Conservation (phyloP, 2,888 invertebrate species). For the Plagodis dolabraria region DNA sequence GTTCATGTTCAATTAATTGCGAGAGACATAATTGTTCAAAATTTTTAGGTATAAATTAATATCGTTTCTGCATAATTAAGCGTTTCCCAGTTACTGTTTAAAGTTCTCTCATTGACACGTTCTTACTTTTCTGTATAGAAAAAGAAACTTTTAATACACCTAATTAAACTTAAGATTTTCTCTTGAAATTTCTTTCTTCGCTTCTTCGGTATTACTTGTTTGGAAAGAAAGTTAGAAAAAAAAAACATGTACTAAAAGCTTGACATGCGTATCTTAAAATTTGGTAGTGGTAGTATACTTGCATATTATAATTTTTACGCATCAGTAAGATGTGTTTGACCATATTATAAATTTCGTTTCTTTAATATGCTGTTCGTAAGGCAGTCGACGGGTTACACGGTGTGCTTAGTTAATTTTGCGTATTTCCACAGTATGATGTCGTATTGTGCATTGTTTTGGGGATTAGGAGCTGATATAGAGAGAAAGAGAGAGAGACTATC, state of each 20-base stretch:
- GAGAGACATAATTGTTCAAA: slow-evolving; percentile 1
- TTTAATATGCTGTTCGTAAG: no score
- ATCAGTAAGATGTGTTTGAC: no score
- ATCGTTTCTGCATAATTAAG: slow-evolving; percentile 33
- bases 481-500: no score
- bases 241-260: slow-evolving; percentile 49
- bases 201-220: slow-evolving; percentile 41
- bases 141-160: slow-evolving; percentile 50
- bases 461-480: no score
- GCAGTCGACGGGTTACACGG: no score
- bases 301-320: no score
- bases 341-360: no score
- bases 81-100: slow-evolving; percentile 30
- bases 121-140: slow-evolving; percentile 33
- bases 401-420: no score
- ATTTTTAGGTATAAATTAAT: slow-evolving; percentile 24
- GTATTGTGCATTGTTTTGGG: no score
- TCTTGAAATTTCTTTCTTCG: slow-evolving; percentile 51
- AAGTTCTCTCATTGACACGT: slow-evolving; percentile 34
- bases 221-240: slow-evolving; percentile 37
- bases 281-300: no score
- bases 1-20: no score
- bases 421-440: no score
- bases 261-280: slow-evolving; percentile 46
- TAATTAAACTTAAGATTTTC: slow-evolving; percentile 62